Base-by-base conservation (phyloP, 2,797 vertebrate species). In the Merluccius polli region DNA sequence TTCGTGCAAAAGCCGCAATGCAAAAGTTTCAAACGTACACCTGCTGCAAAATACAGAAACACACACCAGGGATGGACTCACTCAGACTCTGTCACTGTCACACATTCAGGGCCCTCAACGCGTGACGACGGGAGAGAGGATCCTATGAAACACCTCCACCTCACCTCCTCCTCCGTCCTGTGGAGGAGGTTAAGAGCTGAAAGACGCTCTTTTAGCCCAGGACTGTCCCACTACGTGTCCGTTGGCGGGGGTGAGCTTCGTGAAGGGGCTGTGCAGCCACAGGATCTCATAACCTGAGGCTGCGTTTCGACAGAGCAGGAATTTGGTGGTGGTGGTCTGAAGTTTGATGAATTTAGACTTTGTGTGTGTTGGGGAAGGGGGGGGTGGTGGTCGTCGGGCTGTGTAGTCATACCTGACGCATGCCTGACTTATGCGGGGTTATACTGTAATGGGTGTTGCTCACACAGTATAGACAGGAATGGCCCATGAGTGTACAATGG, bases 261-360 rank as follows among this genome's bases (percentile, higher is more conserved):
- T 83, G 86, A 90, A 87, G 86, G 78, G 80, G 76, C 86, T 76
- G 73, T 83, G n/a, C n/a, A n/a, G n/a, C n/a, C n/a, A n/a, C n/a
- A n/a, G 32, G 83, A 90, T 82, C 87, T 74, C 48, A 68, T 84
- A 83, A 82, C 83, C 79, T 15, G n/a, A 15, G 24, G 36, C 73
- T 38, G 36, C 32, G 75, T 36, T 70, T 71, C 11, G 15, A 33
- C 77, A 79, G 11, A 75, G 82, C 83, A 83, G 82, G 82, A 81
- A 81, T 86, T 79, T 29, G 86, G 52, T 59, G 80, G 82, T 84
- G 79, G 77, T 11, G 80, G 78, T 33, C 71, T 36, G 78, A 73
- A 72, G 78, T 33, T 27, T 24, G n/a, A 27, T 11, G 41, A 16
- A 16, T 15, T 31, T 12, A 31, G 74, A 41, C 52, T 82, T 63